Conservation (phyloP, 2,113 vertebrate species). For the Heterotis niloticus region DNA sequence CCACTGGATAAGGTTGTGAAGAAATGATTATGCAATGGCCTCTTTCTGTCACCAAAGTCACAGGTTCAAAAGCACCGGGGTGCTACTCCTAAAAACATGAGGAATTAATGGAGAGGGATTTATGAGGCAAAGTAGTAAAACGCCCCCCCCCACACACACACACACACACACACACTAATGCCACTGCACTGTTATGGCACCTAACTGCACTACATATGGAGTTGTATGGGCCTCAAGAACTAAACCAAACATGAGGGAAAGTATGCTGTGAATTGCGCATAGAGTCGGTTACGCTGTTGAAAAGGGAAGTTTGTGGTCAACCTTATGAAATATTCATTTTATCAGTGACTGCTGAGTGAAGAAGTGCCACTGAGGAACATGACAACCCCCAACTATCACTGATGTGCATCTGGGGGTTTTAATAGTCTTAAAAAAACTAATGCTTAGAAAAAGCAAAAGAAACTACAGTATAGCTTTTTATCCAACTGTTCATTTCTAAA, state of each 20-base stretch:
- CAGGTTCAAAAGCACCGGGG: not conserved
- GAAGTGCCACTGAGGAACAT: not conserved
- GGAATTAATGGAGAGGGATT: too few relatives aligned
- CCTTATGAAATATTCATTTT: constrained; percentile 11
- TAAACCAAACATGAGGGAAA: too few relatives aligned
- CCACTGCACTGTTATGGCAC: not conserved
- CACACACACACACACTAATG: too few relatives aligned
- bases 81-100: too few relatives aligned
- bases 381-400: not conserved
- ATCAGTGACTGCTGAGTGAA: not conserved
- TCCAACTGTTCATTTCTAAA: too few relatives aligned
- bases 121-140: too few relatives aligned
- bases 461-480: too few relatives aligned
- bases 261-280: too few relatives aligned
- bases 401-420: not conserved
- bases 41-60: not conserved
- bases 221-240: not conserved
- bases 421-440: not conserved
- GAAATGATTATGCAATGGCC: not conserved
- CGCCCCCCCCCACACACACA: too few relatives aligned
- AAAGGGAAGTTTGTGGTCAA: not conserved
- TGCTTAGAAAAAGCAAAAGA: too few relatives aligned
- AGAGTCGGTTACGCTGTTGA: too few relatives aligned
- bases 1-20: not conserved
- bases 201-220: not conserved